phyloP scores from a whole-genome alignment of 1,140 invertebrate genomes.

The Homalodisca vitripennis region DNA sequence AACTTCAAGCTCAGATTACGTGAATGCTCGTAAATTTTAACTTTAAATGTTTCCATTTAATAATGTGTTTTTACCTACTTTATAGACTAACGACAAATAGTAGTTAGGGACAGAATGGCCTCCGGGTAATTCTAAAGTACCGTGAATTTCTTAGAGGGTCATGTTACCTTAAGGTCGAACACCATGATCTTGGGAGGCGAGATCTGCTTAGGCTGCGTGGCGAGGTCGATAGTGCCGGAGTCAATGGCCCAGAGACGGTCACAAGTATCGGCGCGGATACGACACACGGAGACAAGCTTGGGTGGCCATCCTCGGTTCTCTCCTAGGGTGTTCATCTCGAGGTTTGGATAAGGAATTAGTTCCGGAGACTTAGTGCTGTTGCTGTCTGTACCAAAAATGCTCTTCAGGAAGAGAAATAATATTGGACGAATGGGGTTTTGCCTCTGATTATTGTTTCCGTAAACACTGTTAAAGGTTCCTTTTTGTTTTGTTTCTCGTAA shows the following conservation, averaged over 20 bases:
- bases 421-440: too few species aligned
- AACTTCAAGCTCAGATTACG: too few species aligned
- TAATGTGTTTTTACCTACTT: too few species aligned
- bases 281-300: constrained; percentile 70
- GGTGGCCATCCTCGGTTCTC: constrained; percentile 57
- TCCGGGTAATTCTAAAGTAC: too few species aligned
- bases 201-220: constrained; percentile 56
- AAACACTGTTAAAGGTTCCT: too few species aligned
- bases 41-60: background rate
- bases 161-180: constrained; percentile 61
- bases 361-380: constrained; percentile 70
- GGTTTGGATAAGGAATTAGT: constrained; percentile 72
- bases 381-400: too few species aligned
- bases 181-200: constrained; percentile 61
- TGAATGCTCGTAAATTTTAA: background rate
- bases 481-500: too few species aligned
- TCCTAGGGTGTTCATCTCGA: constrained; percentile 41
- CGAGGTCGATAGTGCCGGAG: constrained; percentile 61
- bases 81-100: too few species aligned
- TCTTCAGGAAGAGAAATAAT: too few species aligned
- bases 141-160: too few species aligned
- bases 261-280: constrained; percentile 63
- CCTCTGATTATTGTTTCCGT: too few species aligned
- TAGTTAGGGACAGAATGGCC: too few species aligned
- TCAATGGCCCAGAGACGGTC: constrained; percentile 74